These are phyloP conservation scores for Cryptocheilus praepositus DNA, from an alignment of 2,888 invertebrate species.

Conservation along the genomic window DNA sequence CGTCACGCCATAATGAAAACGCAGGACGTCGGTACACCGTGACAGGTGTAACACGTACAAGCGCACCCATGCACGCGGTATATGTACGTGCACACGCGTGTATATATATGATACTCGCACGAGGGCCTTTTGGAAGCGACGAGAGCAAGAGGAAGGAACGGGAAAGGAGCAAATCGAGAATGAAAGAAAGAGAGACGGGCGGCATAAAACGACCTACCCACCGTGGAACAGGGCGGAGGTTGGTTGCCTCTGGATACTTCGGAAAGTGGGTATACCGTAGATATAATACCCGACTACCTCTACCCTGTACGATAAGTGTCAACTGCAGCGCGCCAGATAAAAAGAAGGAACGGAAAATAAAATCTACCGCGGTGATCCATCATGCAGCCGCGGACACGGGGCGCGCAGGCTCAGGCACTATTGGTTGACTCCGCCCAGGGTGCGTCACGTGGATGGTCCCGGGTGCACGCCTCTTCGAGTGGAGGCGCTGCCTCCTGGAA, in stretches of 20 bases:
- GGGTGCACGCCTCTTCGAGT: slow-evolving; percentile 38
- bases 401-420: slow-evolving; percentile 55
- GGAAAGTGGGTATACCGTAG: slow-evolving; percentile 59
- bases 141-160: slow-evolving; percentile 24
- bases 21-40: slow-evolving; percentile 46
- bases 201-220: slow-evolving; percentile 41
- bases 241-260: slow-evolving; percentile 39
- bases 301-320: slow-evolving; percentile 69
- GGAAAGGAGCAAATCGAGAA: slow-evolving; percentile 17
- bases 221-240: slow-evolving; percentile 35
- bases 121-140: slow-evolving; percentile 24
- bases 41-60: slow-evolving; percentile 65
- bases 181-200: slow-evolving; percentile 28
- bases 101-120: slow-evolving; percentile 32
- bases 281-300: slow-evolving; percentile 59
- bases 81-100: not conserved
- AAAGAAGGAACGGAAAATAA: slow-evolving; percentile 70
- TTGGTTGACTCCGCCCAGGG: slow-evolving; percentile 67
- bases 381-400: slow-evolving; percentile 67
- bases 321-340: slow-evolving; percentile 74
- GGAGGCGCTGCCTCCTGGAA: slow-evolving; percentile 43
- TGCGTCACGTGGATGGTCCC: slow-evolving; percentile 60
- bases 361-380: slow-evolving; percentile 71
- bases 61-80: not conserved
- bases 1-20: slow-evolving; percentile 61